phyloP scores from a whole-genome alignment of 1,140 invertebrate species.

The Scaptomyza montana region DNA sequence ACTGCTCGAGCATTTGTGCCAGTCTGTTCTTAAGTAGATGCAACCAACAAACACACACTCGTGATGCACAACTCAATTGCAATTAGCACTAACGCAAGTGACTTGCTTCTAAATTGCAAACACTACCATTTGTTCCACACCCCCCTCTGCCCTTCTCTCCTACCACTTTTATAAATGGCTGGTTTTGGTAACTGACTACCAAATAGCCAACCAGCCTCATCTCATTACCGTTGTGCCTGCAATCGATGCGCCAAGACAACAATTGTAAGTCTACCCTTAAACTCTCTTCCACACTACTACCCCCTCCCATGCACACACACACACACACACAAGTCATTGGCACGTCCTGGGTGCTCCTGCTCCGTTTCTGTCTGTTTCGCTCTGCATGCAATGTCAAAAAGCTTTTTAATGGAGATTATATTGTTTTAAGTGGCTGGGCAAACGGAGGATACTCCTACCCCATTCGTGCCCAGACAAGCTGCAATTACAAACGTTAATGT shows the following conservation, averaged over 20 bases:
- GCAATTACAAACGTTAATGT: slow-evolving; percentile 82
- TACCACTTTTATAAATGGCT: slow-evolving; percentile 17
- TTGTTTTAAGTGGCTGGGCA: slow-evolving; percentile 76
- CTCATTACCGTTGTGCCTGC: slow-evolving; percentile 38
- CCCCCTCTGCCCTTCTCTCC: background rate
- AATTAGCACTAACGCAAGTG: slow-evolving; percentile 50
- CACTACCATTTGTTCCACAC: too few species aligned
- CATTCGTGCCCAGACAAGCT: slow-evolving; percentile 56
- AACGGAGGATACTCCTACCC: background rate
- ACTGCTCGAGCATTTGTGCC: slow-evolving; percentile 7
- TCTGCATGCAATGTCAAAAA: slow-evolving; percentile 75
- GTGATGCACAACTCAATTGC: slow-evolving; percentile 43
- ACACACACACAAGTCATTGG: background rate
- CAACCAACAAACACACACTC: background rate
- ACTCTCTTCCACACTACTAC: too few species aligned
- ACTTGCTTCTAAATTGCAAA: slow-evolving; percentile 22
- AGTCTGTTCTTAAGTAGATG: background rate
- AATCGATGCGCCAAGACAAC: slow-evolving; percentile 50
- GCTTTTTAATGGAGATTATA: slow-evolving; percentile 83
- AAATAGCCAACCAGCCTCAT: background rate
- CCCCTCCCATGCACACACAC: too few species aligned
- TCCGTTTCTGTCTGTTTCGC: background rate
- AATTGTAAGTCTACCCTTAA: slow-evolving; percentile 10
- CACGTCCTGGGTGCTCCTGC: slow-evolving; percentile 1
- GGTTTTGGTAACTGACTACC: slow-evolving; percentile 25